Percentiles rank a stretch among this genome's conserved stretches.
These are phyloP conservation scores for Pristis pectinata DNA, from an alignment of 2,797 vertebrate species.

Conservation along the genomic window DNA sequence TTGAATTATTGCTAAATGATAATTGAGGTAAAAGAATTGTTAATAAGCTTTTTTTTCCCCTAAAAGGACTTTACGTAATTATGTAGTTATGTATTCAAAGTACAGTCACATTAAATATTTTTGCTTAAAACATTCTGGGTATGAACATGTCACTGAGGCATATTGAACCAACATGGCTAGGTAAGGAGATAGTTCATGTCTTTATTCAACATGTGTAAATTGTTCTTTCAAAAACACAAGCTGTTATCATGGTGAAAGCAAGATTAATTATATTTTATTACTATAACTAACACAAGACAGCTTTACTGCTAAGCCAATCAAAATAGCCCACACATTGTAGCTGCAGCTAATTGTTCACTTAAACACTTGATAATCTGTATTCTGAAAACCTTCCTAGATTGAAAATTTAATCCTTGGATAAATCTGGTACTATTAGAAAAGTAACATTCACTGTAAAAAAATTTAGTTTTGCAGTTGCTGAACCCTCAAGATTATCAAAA, in stretches of 20 bases:
- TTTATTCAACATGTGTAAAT: background rate
- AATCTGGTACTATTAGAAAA: background rate
- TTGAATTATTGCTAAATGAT: background rate
- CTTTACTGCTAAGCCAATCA: background rate
- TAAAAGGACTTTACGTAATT: background rate
- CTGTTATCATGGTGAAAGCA: conserved; percentile 28
- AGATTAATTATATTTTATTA: conserved; percentile 18
- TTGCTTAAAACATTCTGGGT: background rate
- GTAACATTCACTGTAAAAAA: background rate
- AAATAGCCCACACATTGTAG: background rate
- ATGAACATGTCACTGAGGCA: background rate
- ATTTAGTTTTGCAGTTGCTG: background rate
- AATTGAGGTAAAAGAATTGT: background rate
- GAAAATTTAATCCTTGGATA: background rate
- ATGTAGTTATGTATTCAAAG: background rate
- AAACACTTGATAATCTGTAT: background rate
- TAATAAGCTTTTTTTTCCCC: background rate
- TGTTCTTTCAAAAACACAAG: conserved; percentile 23
- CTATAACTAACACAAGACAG: background rate
- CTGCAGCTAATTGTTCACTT: background rate
- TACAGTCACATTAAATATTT: background rate
- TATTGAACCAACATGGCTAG: background rate
- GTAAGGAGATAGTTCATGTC: background rate
- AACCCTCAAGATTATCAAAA: background rate
- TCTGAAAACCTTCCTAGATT: background rate